Evolutionary conservation across 2,797 vertebrate species (phyloP), one percentile per base, ranked within the genome.

Genomic region (Gouania willdenowi): DNA sequence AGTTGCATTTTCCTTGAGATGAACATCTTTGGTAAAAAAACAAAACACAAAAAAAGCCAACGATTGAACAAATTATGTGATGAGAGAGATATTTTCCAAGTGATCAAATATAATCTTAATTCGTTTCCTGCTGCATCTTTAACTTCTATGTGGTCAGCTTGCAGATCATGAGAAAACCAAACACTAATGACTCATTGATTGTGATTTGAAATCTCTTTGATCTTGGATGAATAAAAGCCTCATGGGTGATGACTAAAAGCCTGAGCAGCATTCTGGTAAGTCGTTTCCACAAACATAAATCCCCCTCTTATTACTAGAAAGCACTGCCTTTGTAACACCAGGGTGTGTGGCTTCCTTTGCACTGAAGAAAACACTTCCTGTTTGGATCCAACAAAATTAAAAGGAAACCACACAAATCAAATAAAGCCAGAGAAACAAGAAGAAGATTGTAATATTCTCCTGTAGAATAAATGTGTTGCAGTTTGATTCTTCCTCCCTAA

Each of bases 401-500:
- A 45, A 4, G 15, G 12, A 26, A 9, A 11, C 7, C 5, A 14
- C 11, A 3, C 24, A 45, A 47, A 44, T 5, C 9, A 8, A 2
- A 29, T 5, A 4, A 16, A 29, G 25, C 23, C 33, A 36, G 8
- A 40, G 45, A 33, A 45, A 17, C 13, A 53, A 27, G 19, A 14
- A 64, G 51, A 75, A 76, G 71, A 47, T 67, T 51, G 48, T 38
- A 79, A 29, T 12, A 32, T 48, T 28, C n/a, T 40, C 13, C 48
- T 63, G 68, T 66, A 71, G 74, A 74, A 71, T 74, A 74, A 71
- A 43, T 29, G 0, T 39, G 59, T 66, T 41, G 54, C 27, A 68
- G 64, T 65, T 50, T 10, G 34, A 30, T 56, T 12, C 32, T 21
- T 18, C 16, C 55, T 10, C 29, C 6, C 18, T 11, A 31, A 2